These are phyloP conservation scores for Gambelia wislizenii DNA, from an alignment of 2,797 vertebrate genomes.

Conservation along the genomic window DNA sequence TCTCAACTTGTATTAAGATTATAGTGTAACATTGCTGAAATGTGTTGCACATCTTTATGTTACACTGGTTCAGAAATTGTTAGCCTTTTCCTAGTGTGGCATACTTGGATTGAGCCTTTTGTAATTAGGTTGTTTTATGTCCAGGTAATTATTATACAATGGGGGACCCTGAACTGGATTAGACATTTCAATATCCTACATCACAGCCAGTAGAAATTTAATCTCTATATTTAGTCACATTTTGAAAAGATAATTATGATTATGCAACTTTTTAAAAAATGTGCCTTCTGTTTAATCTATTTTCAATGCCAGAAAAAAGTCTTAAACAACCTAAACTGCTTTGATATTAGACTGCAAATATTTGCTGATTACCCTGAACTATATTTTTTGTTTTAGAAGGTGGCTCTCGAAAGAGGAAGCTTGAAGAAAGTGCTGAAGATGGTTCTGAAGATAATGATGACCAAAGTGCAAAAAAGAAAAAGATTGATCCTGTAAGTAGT, in stretches of 20 bases:
- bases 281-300: no score
- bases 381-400: constrained; percentile 64
- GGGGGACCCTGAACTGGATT: background rate
- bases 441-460: constrained; percentile 72
- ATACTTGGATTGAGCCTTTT: background rate
- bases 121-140: background rate
- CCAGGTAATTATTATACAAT: background rate
- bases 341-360: background rate
- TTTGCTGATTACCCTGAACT: background rate
- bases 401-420: constrained; percentile 83
- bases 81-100: background rate
- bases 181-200: background rate
- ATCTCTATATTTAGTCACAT: background rate
- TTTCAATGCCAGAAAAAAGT: background rate
- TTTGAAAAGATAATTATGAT: background rate
- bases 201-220: background rate
- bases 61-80: background rate
- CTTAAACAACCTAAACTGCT: background rate
- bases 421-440: constrained; percentile 68
- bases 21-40: background rate
- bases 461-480: constrained; percentile 78
- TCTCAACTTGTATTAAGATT: background rate
- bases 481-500: constrained; percentile 74
- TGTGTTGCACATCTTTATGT: no score
- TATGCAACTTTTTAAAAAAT: background rate